These are phyloP conservation scores for Chromoteleia sp. DNA, from an alignment of 2,888 invertebrate genomes.

Conservation along the genomic window DNA sequence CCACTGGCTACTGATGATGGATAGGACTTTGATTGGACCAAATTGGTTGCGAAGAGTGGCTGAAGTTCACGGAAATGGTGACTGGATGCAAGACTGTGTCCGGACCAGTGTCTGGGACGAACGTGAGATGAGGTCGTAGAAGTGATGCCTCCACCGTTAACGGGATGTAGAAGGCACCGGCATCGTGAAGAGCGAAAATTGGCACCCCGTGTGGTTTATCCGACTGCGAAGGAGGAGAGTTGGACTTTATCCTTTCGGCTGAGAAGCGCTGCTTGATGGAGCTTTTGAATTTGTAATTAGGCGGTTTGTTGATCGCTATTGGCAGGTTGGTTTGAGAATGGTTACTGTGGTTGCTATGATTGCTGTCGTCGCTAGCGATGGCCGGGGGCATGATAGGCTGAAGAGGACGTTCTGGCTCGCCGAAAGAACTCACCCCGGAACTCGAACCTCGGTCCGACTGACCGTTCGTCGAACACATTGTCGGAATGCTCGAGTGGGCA, in stretches of 20 bases:
- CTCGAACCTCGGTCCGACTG: slow-evolving; percentile 82
- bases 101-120: slow-evolving; percentile 84
- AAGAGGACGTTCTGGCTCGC: slow-evolving; percentile 78
- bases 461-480: slow-evolving; percentile 77
- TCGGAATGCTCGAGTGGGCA: slow-evolving; percentile 77
- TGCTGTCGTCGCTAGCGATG: slow-evolving; percentile 82
- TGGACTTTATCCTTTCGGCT: slow-evolving; percentile 85
- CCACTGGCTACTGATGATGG: slow-evolving; percentile 79
- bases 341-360: slow-evolving; percentile 84
- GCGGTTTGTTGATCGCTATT: slow-evolving; percentile 73
- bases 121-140: slow-evolving; percentile 88
- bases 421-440: slow-evolving; percentile 82
- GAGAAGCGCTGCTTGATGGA: slow-evolving; percentile 95
- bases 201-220: slow-evolving; percentile 88
- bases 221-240: slow-evolving; percentile 72
- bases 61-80: slow-evolving; percentile 94
- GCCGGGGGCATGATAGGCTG: slow-evolving; percentile 83
- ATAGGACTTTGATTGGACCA: slow-evolving; percentile 81
- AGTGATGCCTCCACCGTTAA: slow-evolving; percentile 91
- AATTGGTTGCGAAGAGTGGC: slow-evolving; percentile 76
- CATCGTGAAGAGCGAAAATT: slow-evolving; percentile 95
- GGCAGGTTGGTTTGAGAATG: slow-evolving; percentile 52
- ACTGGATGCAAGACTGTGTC: slow-evolving; percentile 92
- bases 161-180: slow-evolving; percentile 95
- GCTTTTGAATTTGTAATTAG: slow-evolving; percentile 97